Percentiles rank a stretch among this genome's conserved stretches.
phyloP scores from a whole-genome alignment of 1,140 invertebrate genomes.

The Cotesia typhae region DNA sequence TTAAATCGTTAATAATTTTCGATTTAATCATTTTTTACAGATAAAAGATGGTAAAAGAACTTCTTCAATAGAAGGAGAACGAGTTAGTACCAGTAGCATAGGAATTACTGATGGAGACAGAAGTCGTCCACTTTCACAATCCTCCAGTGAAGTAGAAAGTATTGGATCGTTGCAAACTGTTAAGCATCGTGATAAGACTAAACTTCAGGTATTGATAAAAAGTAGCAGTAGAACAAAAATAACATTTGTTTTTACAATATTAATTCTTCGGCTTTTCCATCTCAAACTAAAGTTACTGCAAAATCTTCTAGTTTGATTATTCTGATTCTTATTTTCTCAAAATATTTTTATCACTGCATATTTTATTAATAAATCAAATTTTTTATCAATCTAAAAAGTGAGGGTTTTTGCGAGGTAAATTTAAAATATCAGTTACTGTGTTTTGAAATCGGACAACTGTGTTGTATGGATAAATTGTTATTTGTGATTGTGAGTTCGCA shows the following conservation, averaged over 20 bases:
- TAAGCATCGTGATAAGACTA: constrained; percentile 61
- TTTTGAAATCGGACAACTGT: too few relatives aligned
- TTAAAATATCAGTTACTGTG: too few relatives aligned
- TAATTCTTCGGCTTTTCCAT: not conserved
- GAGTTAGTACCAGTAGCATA: constrained; percentile 54
- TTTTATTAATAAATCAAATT: too few relatives aligned
- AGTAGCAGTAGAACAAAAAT: too few relatives aligned
- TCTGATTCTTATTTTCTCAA: not conserved
- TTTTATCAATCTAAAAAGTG: too few relatives aligned
- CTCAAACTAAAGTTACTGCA: not conserved
- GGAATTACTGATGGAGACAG: constrained; percentile 55
- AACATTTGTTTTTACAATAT: too few relatives aligned
- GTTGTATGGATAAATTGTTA: too few relatives aligned
- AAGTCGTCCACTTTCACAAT: constrained; percentile 69
- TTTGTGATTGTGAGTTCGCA: too few relatives aligned
- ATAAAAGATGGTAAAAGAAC: constrained; percentile 58
- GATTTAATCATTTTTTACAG: constrained; percentile 42
- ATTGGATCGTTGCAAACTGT: constrained; percentile 56
- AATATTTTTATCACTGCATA: too few relatives aligned
- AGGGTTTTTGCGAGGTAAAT: too few relatives aligned
- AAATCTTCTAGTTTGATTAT: not conserved
- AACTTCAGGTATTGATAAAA: constrained; percentile 59
- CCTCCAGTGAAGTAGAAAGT: constrained; percentile 65
- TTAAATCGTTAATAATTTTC: too few relatives aligned
- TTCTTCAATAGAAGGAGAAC: constrained; percentile 61